phyloP scores from a whole-genome alignment of 2,888 invertebrate genomes.

The Drosophila dives region DNA sequence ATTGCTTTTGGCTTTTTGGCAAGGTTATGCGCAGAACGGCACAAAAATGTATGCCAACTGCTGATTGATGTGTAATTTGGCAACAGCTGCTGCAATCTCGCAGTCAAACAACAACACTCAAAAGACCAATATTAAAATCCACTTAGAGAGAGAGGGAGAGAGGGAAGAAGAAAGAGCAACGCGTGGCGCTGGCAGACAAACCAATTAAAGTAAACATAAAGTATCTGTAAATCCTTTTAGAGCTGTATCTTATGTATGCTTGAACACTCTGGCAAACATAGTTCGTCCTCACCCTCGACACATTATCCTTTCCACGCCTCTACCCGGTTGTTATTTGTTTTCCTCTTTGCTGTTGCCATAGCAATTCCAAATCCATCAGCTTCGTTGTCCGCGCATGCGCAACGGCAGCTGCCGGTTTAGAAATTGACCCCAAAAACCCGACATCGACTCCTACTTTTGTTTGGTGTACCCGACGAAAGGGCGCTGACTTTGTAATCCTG shows the following conservation, averaged over 20 bases:
- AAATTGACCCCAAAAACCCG: constrained; percentile 8
- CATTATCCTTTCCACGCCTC: constrained; percentile 55
- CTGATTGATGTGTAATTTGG: constrained; percentile 25
- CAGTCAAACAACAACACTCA: constrained; percentile 24
- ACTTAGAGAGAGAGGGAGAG: constrained; percentile 50
- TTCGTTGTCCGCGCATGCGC: constrained; percentile 74
- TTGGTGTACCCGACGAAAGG: constrained; percentile 19
- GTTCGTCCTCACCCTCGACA: constrained; percentile 10
- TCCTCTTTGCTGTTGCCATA: constrained; percentile 39
- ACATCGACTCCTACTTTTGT: constrained; percentile 10
- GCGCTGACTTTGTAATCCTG: constrained; percentile 67
- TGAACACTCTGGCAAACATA: constrained; percentile 37
- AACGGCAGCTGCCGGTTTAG: constrained; percentile 60
- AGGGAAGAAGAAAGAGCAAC: constrained; percentile 11
- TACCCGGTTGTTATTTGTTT: constrained; percentile 13
- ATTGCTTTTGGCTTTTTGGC: constrained; percentile 17
- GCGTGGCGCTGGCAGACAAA: constrained; percentile 61
- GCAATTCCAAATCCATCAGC: constrained; percentile 61
- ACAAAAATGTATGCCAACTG: constrained; percentile 58
- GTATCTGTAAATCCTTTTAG: constrained; percentile 73
- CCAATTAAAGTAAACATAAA: constrained; percentile 71
- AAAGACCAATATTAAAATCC: constrained; percentile 63
- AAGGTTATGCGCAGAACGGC: constrained; percentile 47
- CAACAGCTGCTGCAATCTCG: constrained; percentile 60
- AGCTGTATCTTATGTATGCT: constrained; percentile 20